Percentiles rank a stretch among this genome's conserved stretches.
These are phyloP conservation scores for Eupithecia inturbata DNA, from an alignment of 2,888 invertebrate species.

Conservation along the genomic window DNA sequence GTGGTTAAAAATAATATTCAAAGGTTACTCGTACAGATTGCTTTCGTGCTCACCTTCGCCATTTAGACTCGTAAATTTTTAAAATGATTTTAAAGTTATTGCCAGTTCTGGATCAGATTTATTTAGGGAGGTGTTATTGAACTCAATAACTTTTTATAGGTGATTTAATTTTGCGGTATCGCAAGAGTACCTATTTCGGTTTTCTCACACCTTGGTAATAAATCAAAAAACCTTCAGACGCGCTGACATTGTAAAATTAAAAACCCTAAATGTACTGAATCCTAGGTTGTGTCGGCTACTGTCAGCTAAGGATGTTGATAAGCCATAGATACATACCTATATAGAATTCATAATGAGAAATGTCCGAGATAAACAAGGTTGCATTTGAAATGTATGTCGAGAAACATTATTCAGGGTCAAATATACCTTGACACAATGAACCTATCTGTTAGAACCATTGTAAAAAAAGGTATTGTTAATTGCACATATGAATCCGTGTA, in stretches of 20 bases:
- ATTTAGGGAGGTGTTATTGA: neutral
- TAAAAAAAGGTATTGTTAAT: constrained; percentile 11
- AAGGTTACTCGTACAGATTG: neutral
- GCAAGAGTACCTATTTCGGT: neutral
- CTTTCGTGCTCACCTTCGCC: neutral
- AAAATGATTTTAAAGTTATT: neutral
- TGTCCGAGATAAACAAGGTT: too few relatives aligned
- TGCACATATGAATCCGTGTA: neutral
- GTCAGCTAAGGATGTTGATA: neutral
- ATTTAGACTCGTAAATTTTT: neutral
- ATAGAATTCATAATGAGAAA: too few relatives aligned
- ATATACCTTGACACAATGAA: constrained; percentile 4
- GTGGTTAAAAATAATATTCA: too few relatives aligned
- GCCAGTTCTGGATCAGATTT: neutral
- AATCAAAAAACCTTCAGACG: neutral
- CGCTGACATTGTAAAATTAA: neutral
- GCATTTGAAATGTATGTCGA: constrained; percentile 1
- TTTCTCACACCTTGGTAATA: neutral
- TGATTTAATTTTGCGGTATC: neutral
- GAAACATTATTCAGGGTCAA: constrained; percentile 11
- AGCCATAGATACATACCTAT: neutral
- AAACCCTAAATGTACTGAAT: neutral
- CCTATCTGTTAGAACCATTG: constrained; percentile 16
- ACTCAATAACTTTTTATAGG: neutral
- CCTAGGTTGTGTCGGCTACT: neutral